These are phyloP conservation scores for Drosophila lacertosa DNA, from an alignment of 1,140 invertebrate genomes.

Conservation along the genomic window DNA sequence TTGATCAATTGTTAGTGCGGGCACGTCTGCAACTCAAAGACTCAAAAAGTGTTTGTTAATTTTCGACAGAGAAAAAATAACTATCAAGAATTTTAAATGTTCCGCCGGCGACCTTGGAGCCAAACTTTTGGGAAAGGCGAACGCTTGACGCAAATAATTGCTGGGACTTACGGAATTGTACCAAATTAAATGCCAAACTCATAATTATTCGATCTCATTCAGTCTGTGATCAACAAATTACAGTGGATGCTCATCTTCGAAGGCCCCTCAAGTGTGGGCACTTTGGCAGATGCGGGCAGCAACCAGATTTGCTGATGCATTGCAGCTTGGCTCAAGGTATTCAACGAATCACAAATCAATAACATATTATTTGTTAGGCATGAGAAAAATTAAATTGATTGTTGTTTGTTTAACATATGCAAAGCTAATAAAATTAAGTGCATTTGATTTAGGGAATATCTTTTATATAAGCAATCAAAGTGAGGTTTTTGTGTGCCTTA, in stretches of 20 bases:
- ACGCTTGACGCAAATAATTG: conserved; percentile 6
- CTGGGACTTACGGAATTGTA: conserved; percentile 49
- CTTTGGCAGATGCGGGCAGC: neutral
- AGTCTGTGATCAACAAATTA: conserved; percentile 9
- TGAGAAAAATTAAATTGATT: too few species aligned
- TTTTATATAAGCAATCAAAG: too few species aligned
- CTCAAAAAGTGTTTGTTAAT: conserved; percentile 42
- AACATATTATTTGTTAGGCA: too few species aligned
- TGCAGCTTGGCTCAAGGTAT: neutral
- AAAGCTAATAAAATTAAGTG: too few species aligned
- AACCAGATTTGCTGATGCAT: neutral
- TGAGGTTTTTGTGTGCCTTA: too few species aligned
- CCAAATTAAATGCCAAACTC: conserved; percentile 39
- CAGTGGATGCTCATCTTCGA: conserved; percentile 15
- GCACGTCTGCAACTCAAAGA: conserved; percentile 54
- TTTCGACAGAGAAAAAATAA: conserved; percentile 53
- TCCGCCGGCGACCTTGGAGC: conserved; percentile 57
- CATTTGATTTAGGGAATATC: too few species aligned
- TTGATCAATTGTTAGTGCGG: conserved; percentile 69
- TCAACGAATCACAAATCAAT: neutral
- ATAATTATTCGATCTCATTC: neutral
- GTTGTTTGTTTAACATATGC: too few species aligned
- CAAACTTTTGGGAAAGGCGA: conserved; percentile 56
- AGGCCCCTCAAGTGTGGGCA: conserved; percentile 5
- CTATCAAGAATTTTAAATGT: conserved; percentile 78